These are phyloP conservation scores for Athrips mouffetella DNA, from an alignment of 2,888 invertebrate species.

Conservation along the genomic window DNA sequence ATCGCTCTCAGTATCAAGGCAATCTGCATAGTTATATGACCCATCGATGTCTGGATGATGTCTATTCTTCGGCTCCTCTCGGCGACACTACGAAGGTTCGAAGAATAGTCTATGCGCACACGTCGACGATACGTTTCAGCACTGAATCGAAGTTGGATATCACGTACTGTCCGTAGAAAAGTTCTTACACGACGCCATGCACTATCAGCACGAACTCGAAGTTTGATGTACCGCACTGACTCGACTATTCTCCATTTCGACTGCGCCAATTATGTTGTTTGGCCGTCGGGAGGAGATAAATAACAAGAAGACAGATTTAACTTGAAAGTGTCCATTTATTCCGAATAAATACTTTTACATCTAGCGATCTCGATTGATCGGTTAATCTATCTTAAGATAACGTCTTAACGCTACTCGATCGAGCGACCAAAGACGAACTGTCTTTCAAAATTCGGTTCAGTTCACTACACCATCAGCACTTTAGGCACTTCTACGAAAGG, in stretches of 20 bases:
- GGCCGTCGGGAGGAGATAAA: not conserved
- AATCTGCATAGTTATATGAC: not conserved
- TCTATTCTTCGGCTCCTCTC: not conserved
- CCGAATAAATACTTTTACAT: too few relatives aligned
- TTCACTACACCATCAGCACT: too few relatives aligned
- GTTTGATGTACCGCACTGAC: not conserved
- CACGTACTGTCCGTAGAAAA: not conserved
- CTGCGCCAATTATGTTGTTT: not conserved
- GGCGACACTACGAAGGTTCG: not conserved
- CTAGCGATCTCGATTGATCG: too few relatives aligned
- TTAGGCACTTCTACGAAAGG: too few relatives aligned
- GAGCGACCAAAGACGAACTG: too few relatives aligned
- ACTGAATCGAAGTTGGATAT: not conserved
- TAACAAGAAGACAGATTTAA: too few relatives aligned
- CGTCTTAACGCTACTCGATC: too few relatives aligned
- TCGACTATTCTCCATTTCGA: not conserved
- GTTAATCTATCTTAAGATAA: too few relatives aligned
- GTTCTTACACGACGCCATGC: not conserved
- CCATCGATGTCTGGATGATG: not conserved
- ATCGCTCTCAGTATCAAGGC: not conserved
- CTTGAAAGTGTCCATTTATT: too few relatives aligned
- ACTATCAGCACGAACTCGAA: not conserved
- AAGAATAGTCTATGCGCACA: not conserved
- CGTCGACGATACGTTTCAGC: not conserved
- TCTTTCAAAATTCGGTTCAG: too few relatives aligned